Percentiles rank a stretch among this genome's conserved stretches.
These are phyloP conservation scores for Gymnocheta viridis DNA, from an alignment of 2,888 invertebrate species.

Conservation along the genomic window DNA sequence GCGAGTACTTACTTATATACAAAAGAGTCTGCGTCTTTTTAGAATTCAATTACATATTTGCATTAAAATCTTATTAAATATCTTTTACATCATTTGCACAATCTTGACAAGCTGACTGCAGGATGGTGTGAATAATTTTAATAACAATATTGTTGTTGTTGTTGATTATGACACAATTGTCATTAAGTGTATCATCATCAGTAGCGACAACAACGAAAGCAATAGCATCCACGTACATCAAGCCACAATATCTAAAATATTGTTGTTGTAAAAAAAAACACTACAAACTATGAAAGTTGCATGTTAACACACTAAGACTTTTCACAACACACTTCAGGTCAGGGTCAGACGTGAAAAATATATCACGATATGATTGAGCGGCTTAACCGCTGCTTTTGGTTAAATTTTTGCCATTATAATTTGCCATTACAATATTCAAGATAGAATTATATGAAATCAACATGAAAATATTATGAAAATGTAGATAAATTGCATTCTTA, in stretches of 20 bases:
- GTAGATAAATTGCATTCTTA: no score
- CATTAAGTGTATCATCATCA: conserved; percentile 33
- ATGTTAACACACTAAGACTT: not conserved
- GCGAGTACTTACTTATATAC: not conserved
- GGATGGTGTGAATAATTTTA: conserved; percentile 19
- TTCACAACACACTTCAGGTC: not conserved
- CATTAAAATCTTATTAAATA: conserved; percentile 34
- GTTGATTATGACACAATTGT: conserved; percentile 44
- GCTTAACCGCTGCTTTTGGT: no score
- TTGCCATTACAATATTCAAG: no score
- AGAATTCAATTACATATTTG: conserved; percentile 13
- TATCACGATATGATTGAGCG: no score
- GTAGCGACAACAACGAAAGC: not conserved
- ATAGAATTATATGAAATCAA: no score
- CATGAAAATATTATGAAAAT: no score
- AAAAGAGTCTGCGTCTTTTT: not conserved
- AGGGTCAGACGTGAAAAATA: no score
- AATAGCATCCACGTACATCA: conserved; percentile 6
- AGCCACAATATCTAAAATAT: conserved; percentile 11
- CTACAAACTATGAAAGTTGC: no score
- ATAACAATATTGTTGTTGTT: conserved; percentile 14
- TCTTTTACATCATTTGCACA: conserved; percentile 18
- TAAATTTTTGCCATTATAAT: no score
- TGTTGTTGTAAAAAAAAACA: not conserved
- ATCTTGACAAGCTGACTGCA: conserved; percentile 6